Evolutionary conservation across 64 coral and sea anemone species (phyloP), one percentile per base, ranked within the genome.

Genomic region (Dendronephthya gigantea): DNA sequence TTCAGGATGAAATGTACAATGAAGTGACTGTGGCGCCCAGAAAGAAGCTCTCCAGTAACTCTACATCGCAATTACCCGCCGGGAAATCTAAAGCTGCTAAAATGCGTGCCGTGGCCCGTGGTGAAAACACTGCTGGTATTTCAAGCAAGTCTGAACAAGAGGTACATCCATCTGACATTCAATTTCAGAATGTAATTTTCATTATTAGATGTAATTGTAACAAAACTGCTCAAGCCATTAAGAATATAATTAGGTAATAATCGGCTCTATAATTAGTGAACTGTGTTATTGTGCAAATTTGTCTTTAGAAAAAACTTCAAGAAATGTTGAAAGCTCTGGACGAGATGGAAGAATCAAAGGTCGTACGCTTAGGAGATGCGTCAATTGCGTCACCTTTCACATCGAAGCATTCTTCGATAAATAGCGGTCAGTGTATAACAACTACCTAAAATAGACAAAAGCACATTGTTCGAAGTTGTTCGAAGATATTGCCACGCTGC

Each of bases 381-480:
- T 98, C 91, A 28, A 98, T 98, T 40, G 94, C 94, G 15, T 98
- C 94, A 28, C 94, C 94, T 48, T 98, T 98, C 82, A 98, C 94
- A 0, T 98, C 94, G 15, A 98, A 98, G 83, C 83, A 91, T 29
- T 93, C 94, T 14, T 98, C 94, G 1, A 84, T 98, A 30, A 93
- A 91, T 68, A 90, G 92, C 33, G 94, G 94, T 98, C 87, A 55
- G 91, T n/a, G n/a, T n/a, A n/a, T n/a, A n/a, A n/a, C n/a, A n/a
- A n/a, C n/a, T n/a, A n/a, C n/a, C n/a, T n/a, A n/a, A n/a, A n/a
- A n/a, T n/a, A n/a, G n/a, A n/a, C n/a, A n/a, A n/a, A n/a, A n/a
- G n/a, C n/a, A n/a, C n/a, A n/a, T n/a, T n/a, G n/a, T n/a, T n/a
- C n/a, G n/a, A n/a, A n/a, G n/a, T n/a, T n/a, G n/a, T n/a, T n/a